phyloP scores from a whole-genome alignment of 2,888 invertebrate genomes.

The Catonia carolina region DNA sequence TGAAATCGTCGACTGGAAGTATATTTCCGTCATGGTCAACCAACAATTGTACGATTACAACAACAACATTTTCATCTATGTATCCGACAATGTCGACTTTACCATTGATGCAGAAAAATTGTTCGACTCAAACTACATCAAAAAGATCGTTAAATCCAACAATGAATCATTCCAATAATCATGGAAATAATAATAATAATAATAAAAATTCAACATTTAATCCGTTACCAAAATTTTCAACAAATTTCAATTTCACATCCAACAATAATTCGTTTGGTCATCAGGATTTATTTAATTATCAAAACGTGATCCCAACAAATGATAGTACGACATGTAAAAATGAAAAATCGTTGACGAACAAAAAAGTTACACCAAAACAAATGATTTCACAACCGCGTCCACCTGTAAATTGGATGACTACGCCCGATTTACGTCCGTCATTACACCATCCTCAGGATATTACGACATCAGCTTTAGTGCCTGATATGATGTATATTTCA shows the following conservation, averaged over 20 bases:
- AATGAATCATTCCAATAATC: slow-evolving; percentile 7
- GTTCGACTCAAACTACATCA: not conserved
- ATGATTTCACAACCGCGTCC: slow-evolving; percentile 39
- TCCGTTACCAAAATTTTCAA: slow-evolving; percentile 14
- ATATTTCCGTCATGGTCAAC: slow-evolving; percentile 13
- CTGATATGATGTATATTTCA: slow-evolving; percentile 18
- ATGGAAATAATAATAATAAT: not conserved
- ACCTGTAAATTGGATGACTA: slow-evolving; percentile 58
- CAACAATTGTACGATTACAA: not conserved
- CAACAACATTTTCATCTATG: slow-evolving; percentile 11
- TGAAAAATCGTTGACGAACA: slow-evolving; percentile 18
- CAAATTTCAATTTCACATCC: slow-evolving; percentile 19
- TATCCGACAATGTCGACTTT: not conserved
- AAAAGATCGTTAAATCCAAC: not conserved
- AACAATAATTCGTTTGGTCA: not conserved
- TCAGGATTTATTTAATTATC: slow-evolving; percentile 6
- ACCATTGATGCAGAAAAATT: too few relatives aligned
- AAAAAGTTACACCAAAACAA: slow-evolving; percentile 14
- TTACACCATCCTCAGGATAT: slow-evolving; percentile 11
- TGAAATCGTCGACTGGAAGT: not conserved
- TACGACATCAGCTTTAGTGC: not conserved
- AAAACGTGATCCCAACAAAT: not conserved
- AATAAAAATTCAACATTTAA: not conserved
- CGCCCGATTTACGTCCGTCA: slow-evolving; percentile 42
- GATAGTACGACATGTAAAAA: not conserved